Evolutionary conservation across 2,113 vertebrate genomes (phyloP), one percentile per base, ranked within the genome.

Genomic region (Oreochromis tanganicae): DNA sequence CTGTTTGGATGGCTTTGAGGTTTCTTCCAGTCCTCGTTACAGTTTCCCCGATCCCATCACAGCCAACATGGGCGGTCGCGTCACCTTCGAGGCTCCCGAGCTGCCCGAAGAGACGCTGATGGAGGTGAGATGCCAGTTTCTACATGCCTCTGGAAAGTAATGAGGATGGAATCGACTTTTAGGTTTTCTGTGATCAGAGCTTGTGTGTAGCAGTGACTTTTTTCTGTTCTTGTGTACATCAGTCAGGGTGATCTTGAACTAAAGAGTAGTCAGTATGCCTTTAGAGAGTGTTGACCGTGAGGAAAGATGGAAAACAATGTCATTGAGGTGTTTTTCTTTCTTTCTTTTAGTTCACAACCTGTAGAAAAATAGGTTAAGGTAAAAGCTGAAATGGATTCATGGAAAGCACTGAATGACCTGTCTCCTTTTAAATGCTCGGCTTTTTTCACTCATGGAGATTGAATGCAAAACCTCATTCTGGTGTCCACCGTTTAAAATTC

Each of bases 81-180:
- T 99, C 19, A 98, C 97, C 1, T 99, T 99, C 6, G 98, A 99
- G 91, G 97, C 98, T 46, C 98, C 99, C 0, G 98, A 99, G 86
- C 90, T 99, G 59, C 99, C 98, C 0, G 99, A 99, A 85, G 99
- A 99, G 95, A 99, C 98, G 0, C 97, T 99, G 11, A 99, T 99
- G 99, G 99, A 99, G 97, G 99, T 99, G 92, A 92, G 97, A 41
- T 41, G 36, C 36, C 9, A 54, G 29, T 41, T 27, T 85, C 16
- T 10, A 11, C n/a, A 34, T n/a, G 29, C 17, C 59, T 46, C 27
- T 34, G 10, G 34, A 80, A 80, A 73, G 17, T 29, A 29, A 10
- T 27, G 32, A 66, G 24, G 71, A 24, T 5, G 54, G 21, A 50
- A 21, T 38, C 27, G 2, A 17, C 24, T 4, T 10, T 50, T 71